Percentiles rank a stretch among this genome's conserved stretches.
Evolutionary conservation across 1,140 invertebrate species (phyloP).

Genomic region (Caenorhabditis tropicalis): DNA sequence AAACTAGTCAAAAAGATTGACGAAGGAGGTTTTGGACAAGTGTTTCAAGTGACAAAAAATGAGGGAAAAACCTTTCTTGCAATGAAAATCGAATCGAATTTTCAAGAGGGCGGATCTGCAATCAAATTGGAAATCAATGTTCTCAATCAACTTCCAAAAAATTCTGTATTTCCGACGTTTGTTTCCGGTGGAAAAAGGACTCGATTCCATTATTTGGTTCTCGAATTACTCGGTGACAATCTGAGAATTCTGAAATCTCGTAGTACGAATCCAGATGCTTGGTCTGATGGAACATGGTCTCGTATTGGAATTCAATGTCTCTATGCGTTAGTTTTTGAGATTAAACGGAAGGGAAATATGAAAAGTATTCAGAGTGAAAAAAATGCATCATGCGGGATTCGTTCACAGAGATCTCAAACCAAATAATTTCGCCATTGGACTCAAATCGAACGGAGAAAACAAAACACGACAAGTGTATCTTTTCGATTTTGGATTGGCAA

Average conservation of each 20-base stretch:
- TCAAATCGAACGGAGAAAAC: neutral
- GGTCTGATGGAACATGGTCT: neutral
- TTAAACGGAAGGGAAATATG: neutral
- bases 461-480: neutral
- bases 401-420: neutral
- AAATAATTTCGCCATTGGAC: neutral
- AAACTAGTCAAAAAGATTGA: constrained; percentile 26
- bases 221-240: neutral
- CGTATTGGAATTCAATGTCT: constrained; percentile 25
- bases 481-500: constrained; percentile 24
- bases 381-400: neutral
- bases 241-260: neutral
- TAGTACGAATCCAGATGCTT: neutral
- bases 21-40: constrained; percentile 33
- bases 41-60: constrained; percentile 27
- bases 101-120: neutral
- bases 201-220: neutral
- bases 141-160: neutral
- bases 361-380: neutral
- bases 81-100: constrained; percentile 20
- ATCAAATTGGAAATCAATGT: constrained; percentile 16
- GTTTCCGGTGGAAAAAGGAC: neutral
- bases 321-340: neutral
- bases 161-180: neutral
- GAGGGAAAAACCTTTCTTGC: neutral